Evolutionary conservation across 2,113 vertebrate genomes (phyloP), one percentile per base, ranked within the genome.

Genomic region (Cyanoderma ruficeps): DNA sequence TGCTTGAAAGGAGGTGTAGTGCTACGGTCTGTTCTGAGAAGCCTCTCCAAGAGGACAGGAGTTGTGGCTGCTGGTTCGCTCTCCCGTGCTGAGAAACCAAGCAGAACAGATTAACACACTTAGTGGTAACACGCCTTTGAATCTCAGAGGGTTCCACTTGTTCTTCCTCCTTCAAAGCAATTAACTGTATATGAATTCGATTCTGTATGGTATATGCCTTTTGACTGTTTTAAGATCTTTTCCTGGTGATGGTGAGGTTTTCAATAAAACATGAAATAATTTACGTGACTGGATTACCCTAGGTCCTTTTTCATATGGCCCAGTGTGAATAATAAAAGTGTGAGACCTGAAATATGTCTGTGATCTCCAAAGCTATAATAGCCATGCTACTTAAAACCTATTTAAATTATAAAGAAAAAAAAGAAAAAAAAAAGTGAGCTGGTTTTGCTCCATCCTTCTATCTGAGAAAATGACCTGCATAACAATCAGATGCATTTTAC

Each of bases 181-280:
- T 85, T 90, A 93, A 50, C 52, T 87, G 21, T 47, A 46, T 87
- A 68, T 91, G 75, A 63, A 75, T 60, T 59, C 71, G 35, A 63
- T 87, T 91, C 33, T 91, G 13, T 46, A 35, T 57, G 31, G 24
- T 65, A 28, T 70, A 37, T 55, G 50, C 42, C 42, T 41, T 89
- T 77, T 90, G 72, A 57, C 41, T 65, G 22, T 7, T 92, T 82
- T 56, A 79, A 79, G 41, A 44, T 71, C 46, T 68, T 71, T 79
- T 92, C 30, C 31, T 35, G 33, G 70, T 83, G 60, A 42, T 74
- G 42, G 44, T 52, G 44, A 63, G 22, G 18, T 63, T 74, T 72
- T 93, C 90, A 61, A 87, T 74, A 91, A 94, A 90, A 82, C 22
- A 33, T 59, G 35, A 75, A 94, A 68, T 81, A 71, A 64, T 84